phyloP scores from a whole-genome alignment of 2,113 vertebrate genomes.

The Rostratula benghalensis region DNA sequence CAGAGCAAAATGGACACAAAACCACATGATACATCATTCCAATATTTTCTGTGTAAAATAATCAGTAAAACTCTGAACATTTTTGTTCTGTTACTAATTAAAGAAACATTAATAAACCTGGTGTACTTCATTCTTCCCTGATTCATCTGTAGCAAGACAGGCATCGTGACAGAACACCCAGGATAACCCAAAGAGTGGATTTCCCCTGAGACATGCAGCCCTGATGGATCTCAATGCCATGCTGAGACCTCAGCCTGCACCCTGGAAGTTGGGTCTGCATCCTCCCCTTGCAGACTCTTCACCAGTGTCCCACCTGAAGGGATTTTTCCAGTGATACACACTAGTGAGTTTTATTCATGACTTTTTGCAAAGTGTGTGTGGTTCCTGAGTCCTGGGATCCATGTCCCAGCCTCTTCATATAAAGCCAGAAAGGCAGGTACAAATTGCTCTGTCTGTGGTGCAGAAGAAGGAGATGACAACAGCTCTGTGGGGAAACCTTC shows the following conservation, averaged over 20 bases:
- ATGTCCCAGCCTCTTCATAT: not conserved
- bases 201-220: not conserved
- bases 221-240: not conserved
- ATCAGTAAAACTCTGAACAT: not conserved
- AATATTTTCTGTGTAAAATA: not conserved
- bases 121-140: not conserved
- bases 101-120: not conserved
- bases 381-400: not conserved
- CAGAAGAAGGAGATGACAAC: not conserved
- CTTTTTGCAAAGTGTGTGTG: not conserved
- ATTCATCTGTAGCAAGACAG: not conserved
- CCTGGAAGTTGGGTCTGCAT: not conserved
- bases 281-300: not conserved
- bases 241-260: not conserved
- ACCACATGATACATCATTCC: not conserved
- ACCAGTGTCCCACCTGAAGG: not conserved
- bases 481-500: not conserved
- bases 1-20: not conserved
- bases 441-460: not conserved
- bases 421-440: not conserved
- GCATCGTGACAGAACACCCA: not conserved
- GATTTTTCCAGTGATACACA: not conserved
- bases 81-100: constrained; percentile 32
- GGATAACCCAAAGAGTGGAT: not conserved
- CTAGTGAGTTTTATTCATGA: not conserved